Evolutionary conservation across 2,888 invertebrate species (phyloP).

Genomic region (Scaeva pyrastri): DNA sequence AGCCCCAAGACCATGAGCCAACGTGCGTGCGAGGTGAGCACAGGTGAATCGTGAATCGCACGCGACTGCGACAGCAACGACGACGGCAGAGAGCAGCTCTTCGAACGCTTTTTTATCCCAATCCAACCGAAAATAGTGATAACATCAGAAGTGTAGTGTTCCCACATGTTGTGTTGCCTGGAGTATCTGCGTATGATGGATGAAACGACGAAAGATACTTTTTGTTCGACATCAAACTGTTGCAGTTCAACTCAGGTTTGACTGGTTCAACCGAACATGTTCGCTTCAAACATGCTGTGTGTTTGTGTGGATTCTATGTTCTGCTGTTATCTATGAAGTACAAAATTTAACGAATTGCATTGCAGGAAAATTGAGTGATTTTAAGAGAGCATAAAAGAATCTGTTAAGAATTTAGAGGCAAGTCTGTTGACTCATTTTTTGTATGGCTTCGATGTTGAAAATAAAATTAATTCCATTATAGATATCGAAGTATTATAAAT

Average conservation of each 20-base stretch:
- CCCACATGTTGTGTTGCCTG: neutral
- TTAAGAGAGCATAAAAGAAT: neutral
- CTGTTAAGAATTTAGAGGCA: neutral
- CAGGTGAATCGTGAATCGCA: constrained; percentile 63
- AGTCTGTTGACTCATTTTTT: neutral
- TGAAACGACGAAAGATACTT: neutral
- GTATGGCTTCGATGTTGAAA: constrained; percentile 42
- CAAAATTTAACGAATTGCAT: neutral
- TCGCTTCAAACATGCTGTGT: constrained; percentile 19
- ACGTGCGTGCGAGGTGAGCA: constrained; percentile 42
- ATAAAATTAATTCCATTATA: neutral
- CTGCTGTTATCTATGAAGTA: neutral
- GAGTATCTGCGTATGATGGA: neutral
- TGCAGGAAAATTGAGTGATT: neutral
- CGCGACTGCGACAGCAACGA: constrained; percentile 22
- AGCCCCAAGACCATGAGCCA: neutral
- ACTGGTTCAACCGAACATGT: neutral
- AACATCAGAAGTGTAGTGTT: neutral
- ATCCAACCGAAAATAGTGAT: neutral
- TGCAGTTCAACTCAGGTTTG: neutral
- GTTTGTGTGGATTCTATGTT: constrained; percentile 4
- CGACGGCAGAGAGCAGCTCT: neutral
- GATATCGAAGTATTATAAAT: too few species aligned
- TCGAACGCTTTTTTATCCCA: constrained; percentile 20
- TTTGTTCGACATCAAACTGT: neutral